phyloP scores from a whole-genome alignment of 2,113 vertebrate species.

The Oryctolagus cuniculus region DNA sequence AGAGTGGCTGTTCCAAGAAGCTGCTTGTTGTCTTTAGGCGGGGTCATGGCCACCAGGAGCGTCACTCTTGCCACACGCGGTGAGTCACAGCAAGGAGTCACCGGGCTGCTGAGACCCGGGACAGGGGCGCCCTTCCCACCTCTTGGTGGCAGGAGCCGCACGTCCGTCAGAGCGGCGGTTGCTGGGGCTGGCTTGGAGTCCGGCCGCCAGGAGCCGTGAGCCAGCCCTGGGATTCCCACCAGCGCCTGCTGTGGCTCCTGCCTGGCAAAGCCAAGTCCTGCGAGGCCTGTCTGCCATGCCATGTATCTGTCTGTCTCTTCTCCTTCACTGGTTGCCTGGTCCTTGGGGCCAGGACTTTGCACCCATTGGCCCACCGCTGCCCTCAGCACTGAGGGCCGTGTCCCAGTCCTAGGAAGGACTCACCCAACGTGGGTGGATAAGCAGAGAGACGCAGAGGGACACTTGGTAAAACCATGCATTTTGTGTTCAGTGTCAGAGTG shows the following conservation, averaged over 20 bases:
- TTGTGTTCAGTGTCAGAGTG: no score
- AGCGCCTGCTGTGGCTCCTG: accelerated
- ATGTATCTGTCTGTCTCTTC: accelerated
- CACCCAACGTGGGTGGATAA: neutral
- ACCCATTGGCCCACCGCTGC: no score
- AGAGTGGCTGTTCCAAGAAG: neutral
- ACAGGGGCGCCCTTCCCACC: neutral
- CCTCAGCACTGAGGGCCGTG: accelerated
- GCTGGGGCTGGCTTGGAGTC: neutral
- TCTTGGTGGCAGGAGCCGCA: neutral
- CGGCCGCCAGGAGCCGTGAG: accelerated
- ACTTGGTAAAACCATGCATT: accelerated
- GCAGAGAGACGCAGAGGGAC: accelerated
- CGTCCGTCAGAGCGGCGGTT: accelerated
- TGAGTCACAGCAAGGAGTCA: neutral
- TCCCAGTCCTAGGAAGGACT: accelerated
- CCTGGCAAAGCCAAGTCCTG: no score
- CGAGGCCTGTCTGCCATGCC: accelerated
- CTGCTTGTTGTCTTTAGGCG: neutral
- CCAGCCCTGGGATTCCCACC: accelerated
- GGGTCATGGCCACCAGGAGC: neutral
- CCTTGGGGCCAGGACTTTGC: neutral
- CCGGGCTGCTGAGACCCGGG: no score
- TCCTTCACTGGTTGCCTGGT: neutral
- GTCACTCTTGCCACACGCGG: no score